Evolutionary conservation across 2,113 vertebrate species (phyloP), one percentile per base, ranked within the genome.

Genomic region (Solea senegalensis): DNA sequence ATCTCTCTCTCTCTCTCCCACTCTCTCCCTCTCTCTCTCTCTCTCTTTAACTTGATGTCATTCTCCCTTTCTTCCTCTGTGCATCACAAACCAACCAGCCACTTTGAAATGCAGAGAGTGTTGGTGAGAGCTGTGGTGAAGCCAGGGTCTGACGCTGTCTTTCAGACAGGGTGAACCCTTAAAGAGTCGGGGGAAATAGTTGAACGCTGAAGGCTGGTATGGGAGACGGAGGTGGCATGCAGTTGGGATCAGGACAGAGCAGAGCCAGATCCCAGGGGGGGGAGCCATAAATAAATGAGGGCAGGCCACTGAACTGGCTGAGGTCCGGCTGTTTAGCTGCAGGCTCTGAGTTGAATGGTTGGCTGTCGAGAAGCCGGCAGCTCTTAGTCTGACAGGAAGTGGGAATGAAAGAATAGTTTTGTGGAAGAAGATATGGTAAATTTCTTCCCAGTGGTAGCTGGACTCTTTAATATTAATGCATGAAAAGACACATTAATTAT

Each of bases 31-130:
- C n/a, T 68, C 27, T 73, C 26, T 69, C 58, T 57, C 13, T 10
- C 14, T 55, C n/a, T 49, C 54, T 45, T 39, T 67, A 43, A 50
- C 21, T 56, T 9, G 67, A 41, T 50, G 7, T 26, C 45, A 34
- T 3, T 49, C 54, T 50, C n/a, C 21, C 39, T 62, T 58, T 61
- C 11, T 63, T 16, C 27, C 26, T 69, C 40, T 72, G 26, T 72
- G 39, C 66, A 71, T 76, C 55, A 2, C 52, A 52, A 40, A 58
- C 27, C 67, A 68, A 45, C 46, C 50, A 34, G 40, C 28, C 81
- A 79, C 83, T 86, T 89, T 88, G 63, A 88, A 85, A 92, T 90
- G 84, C 90, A 88, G 76, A 84, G 75, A 65, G 85, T 60, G 45
- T 83, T 43, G 2, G 53, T 1, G 2, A 69, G 54, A 65, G 79